Percentiles rank a stretch among this genome's conserved stretches.
Evolutionary conservation across 2,113 vertebrate genomes (phyloP).

Genomic region (Nothocercus julius): DNA sequence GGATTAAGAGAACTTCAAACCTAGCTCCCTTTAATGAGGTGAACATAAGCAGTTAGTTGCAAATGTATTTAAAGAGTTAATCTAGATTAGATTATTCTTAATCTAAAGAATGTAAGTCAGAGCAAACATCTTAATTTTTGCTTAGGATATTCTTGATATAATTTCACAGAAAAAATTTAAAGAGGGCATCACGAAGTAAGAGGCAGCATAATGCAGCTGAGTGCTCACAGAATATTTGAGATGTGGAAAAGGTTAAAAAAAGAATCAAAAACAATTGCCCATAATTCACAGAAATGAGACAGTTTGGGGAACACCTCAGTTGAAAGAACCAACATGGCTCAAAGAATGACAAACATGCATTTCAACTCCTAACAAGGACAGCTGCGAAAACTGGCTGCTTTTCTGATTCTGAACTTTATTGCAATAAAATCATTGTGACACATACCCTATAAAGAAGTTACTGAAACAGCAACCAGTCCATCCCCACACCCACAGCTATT

Average conservation of each 20-base stretch:
- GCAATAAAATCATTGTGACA: background rate
- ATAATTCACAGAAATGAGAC: background rate
- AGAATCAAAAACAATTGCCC: background rate
- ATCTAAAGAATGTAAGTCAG: background rate
- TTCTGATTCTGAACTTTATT: background rate
- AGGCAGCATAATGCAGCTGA: background rate
- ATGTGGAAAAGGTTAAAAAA: background rate
- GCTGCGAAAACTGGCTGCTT: background rate
- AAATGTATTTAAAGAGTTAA: background rate
- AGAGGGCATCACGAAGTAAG: background rate
- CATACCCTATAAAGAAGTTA: background rate
- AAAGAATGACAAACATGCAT: background rate
- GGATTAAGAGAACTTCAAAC: background rate
- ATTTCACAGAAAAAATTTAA: background rate
- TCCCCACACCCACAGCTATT: background rate
- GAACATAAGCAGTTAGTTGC: background rate
- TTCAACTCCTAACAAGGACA: background rate
- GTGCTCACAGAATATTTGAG: background rate
- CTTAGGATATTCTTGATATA: background rate
- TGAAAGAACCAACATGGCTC: background rate
- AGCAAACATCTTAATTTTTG: background rate
- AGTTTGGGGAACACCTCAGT: background rate
- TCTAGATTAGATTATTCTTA: background rate
- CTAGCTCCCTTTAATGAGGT: background rate
- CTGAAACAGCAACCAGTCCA: background rate